A percentile compares a stretch with the other conserved stretches of the same genome.
Conservation (phyloP, 2,113 vertebrate genomes). For the Chlamydotis undulata region DNA sequence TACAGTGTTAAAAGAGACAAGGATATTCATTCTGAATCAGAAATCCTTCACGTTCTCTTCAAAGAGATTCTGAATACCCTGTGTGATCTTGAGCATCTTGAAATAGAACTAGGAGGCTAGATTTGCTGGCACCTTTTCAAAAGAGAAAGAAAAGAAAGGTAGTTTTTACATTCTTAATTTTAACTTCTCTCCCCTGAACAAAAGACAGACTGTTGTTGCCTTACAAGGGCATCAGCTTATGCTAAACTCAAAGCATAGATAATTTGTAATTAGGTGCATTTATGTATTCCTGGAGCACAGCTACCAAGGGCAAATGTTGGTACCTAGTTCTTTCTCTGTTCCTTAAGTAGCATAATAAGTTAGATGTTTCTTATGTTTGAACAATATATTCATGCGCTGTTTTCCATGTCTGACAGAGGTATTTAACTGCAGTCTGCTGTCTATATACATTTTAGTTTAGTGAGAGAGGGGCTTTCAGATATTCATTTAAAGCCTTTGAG, state of each 20-base stretch:
- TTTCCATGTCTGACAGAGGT: background rate
- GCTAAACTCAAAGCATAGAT: background rate
- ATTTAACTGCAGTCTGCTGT: background rate
- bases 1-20: background rate
- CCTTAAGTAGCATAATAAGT: background rate
- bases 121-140: background rate
- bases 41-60: background rate
- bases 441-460: background rate
- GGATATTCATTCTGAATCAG: background rate
- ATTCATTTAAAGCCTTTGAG: background rate
- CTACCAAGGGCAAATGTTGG: background rate
- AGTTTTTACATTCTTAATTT: background rate
- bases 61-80: background rate
- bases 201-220: background rate
- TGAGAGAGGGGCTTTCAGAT: background rate
- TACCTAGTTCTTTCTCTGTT: background rate
- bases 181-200: background rate
- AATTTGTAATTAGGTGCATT: background rate
- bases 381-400: background rate
- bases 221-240: background rate
- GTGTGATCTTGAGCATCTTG: background rate
- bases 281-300: background rate
- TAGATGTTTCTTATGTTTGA: background rate
- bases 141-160: background rate
- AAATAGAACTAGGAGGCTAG: background rate